Evolutionary conservation across 2,888 invertebrate genomes (phyloP).

Genomic region (Nomada hirtipes): DNA sequence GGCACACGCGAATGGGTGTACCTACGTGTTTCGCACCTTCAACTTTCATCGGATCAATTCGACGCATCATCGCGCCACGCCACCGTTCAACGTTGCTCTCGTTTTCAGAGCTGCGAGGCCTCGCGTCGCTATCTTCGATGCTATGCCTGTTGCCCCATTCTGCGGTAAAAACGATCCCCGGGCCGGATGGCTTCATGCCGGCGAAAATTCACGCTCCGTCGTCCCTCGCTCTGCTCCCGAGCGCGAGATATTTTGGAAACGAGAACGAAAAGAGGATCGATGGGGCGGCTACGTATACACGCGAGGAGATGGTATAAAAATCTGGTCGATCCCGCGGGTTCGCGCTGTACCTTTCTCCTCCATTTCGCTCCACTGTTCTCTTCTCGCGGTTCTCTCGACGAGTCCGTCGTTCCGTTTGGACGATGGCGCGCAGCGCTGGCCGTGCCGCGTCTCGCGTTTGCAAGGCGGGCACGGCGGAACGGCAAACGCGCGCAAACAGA

Average conservation of each 20-base stretch:
- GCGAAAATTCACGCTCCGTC: not conserved
- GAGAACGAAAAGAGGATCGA: not conserved
- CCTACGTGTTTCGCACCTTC: not conserved
- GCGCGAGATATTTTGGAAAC: not conserved
- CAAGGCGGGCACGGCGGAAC: constrained; percentile 21
- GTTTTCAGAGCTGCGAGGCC: not conserved
- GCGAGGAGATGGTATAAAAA: not conserved
- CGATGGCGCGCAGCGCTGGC: not conserved
- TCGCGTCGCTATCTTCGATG: too few relatives aligned
- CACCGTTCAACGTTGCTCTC: not conserved
- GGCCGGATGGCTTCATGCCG: not conserved
- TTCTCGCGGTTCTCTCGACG: not conserved
- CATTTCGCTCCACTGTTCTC: not conserved
- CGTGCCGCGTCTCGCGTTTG: constrained; percentile 23
- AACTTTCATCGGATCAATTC: not conserved
- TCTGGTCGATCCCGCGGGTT: too few relatives aligned
- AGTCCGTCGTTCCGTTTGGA: not conserved
- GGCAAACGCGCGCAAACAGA: constrained; percentile 45
- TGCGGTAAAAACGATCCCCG: too few relatives aligned
- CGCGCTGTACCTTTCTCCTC: too few relatives aligned
- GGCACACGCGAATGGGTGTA: constrained; percentile 2
- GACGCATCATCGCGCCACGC: too few relatives aligned
- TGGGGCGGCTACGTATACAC: constrained; percentile 2
- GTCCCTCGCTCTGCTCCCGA: not conserved
- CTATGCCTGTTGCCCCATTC: too few relatives aligned